Conservation (phyloP, 2,888 invertebrate species). For the Andrena fulva region DNA sequence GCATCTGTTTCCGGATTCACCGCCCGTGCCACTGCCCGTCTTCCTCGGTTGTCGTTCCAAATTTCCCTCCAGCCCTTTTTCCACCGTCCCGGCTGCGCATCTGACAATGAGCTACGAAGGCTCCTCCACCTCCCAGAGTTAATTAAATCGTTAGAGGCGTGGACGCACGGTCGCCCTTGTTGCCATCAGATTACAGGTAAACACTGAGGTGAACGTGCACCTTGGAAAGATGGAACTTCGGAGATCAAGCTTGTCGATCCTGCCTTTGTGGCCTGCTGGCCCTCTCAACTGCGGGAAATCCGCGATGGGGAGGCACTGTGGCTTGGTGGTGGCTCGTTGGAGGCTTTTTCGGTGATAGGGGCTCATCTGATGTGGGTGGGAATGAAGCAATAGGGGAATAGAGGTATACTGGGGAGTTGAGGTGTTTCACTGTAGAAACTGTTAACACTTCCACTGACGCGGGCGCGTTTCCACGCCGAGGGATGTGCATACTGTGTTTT, state of each 20-base stretch:
- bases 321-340: neutral
- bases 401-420: too few species aligned
- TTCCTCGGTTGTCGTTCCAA: slow-evolving; percentile 46
- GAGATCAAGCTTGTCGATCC: neutral
- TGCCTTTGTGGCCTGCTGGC: neutral
- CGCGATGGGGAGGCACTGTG: neutral
- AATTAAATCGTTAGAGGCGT: slow-evolving; percentile 78
- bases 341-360: neutral
- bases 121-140: slow-evolving; percentile 68
- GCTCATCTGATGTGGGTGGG: too few species aligned
- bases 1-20: slow-evolving; percentile 61
- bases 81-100: slow-evolving; percentile 6
- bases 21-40: slow-evolving; percentile 34
- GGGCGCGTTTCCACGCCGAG: too few species aligned
- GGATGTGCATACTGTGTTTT: too few species aligned
- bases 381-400: too few species aligned
- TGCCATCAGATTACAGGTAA: slow-evolving; percentile 53
- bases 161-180: slow-evolving; percentile 27
- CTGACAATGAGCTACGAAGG: slow-evolving; percentile 49
- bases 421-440: too few species aligned
- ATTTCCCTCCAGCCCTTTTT: slow-evolving; percentile 47
- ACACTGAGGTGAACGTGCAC: slow-evolving; percentile 20
- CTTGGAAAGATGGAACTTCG: neutral
- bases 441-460: too few species aligned
- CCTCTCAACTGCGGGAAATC: neutral